Evolutionary conservation across 2,113 vertebrate species (phyloP), one percentile per base, ranked within the genome.

Genomic region (Manacus vitellinus): DNA sequence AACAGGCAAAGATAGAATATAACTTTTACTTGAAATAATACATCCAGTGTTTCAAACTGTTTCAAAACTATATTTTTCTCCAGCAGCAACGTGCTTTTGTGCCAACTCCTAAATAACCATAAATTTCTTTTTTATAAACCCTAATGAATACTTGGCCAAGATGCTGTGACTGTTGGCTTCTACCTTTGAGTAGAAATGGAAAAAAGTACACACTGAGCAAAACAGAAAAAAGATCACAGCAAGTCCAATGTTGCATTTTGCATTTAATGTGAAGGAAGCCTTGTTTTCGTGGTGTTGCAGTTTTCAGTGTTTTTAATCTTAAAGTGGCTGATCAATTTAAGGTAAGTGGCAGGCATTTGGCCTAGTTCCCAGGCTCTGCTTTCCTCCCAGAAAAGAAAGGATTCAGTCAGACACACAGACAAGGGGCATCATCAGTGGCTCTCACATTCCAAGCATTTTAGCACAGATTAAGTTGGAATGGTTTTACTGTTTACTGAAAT

Each of bases 371-470:
- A 98, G 98, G 96, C 97, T 97, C 96, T 95, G 97, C 97, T 97
- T 97, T 97, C 97, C 95, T 90, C 87, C 19, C 12, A 97, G 96
- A 96, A 98, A 98, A 98, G 88, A 98, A 98, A 98, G 95, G 98
- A 97, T 97, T 98, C 98, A 97, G 97, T 93, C 95, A 98, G 97
- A 98, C 97, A 97, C 95, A 97, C 94, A 97, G 96, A 97, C 97
- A 98, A 98, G 97, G 96, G 97, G 96, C 97, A 97, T 98, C 98
- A 97, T 96, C 96, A 4, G 96, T 97, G 96, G 95, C 98, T 97
- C 95, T 97, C 94, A 74, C 98, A 98, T 98, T 98, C 98, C 98
- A 97, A 97, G 97, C 97, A 98, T 98, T 98, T 97, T 97, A 97
- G 93, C 97, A 96, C 96, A 98, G 97, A 98, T 98, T 98, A 98